Evolutionary conservation across 2,888 invertebrate genomes (phyloP), one percentile per base, ranked within the genome.

Genomic region (Autographa gamma): DNA sequence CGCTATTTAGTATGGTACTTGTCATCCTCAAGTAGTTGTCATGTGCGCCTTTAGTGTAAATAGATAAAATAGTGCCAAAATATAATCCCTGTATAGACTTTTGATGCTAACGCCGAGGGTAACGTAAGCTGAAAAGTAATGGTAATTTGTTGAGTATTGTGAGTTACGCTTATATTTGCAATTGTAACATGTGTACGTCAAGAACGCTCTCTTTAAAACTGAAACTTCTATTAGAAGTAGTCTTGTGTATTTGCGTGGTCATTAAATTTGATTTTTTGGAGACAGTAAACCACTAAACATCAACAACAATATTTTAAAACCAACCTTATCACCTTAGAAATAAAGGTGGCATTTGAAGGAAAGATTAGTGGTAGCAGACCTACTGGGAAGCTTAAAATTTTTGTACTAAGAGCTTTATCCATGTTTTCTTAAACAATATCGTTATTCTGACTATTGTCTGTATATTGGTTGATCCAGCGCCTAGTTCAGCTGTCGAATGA

Each of bases 401-500:
- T 25, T 25, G 25, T 25, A 25, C 25, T 25, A 3, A 25, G 3
- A 25, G 3, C 25, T 25, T 2, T 25, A 3, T 25, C 25, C 25
- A 2, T 25, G 25, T 25, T 25, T 25, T 25, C 1, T 25, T 2
- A 25, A 25, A 34, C 16, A 43, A 14, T 14, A 43, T 43, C 1
- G 3, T 43, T 3, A 16, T 16, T 16, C 3, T 16, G 3, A 14
- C 0, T 16, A 14, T 43, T 5, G n/a, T n/a, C n/a, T n/a, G n/a
- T n/a, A 14, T 16, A 3, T 32, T 69, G 38, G 19, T 75, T 63
- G 18, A 81, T 84, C 25, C 85, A 95, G 95, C 90, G 91, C 2
- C 68, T 92, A 66, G 87, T 95, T 9, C 93, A 92, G 66, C 82
- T 95, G 77, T 87, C 91, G 0, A 86, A 91, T 8, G 94, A 93